These are phyloP conservation scores for Agonum fuliginosum DNA, from an alignment of 2,888 invertebrate species.

Conservation along the genomic window DNA sequence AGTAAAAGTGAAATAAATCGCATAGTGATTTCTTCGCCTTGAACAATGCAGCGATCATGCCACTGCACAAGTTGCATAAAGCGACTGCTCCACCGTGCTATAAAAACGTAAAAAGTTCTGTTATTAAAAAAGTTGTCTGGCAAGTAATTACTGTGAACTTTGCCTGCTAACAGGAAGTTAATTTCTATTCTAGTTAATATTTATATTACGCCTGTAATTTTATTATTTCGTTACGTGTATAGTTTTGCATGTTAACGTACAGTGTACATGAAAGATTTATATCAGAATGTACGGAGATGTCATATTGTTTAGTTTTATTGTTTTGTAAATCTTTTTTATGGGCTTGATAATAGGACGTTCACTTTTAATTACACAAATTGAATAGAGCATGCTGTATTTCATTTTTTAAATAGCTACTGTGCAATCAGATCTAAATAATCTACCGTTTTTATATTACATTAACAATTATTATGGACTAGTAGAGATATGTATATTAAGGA, in stretches of 20 bases:
- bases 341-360: background rate
- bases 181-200: conserved; percentile 57
- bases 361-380: conserved; percentile 18
- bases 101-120: conserved; percentile 55
- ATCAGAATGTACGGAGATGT: conserved; percentile 21
- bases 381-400: no score
- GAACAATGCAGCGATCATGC: conserved; percentile 16
- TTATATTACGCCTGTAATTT: conserved; percentile 51
- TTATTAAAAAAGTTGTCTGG: conserved; percentile 55
- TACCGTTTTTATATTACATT: no score
- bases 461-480: no score
- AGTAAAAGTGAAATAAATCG: no score
- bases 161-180: conserved; percentile 54
- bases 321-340: conserved; percentile 38
- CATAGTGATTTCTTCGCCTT: no score
- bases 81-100: conserved; percentile 11
- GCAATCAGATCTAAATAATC: no score
- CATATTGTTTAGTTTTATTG: conserved; percentile 11
- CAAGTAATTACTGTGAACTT: conserved; percentile 53
- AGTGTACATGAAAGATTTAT: conserved; percentile 1
- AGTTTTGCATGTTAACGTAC: conserved; percentile 34
- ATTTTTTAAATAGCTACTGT: no score
- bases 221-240: conserved; percentile 50
- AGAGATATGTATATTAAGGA: no score
- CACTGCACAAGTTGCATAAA: background rate